Conservation (phyloP, 2,797 vertebrate genomes). For the Rhinophrynus dorsalis region DNA sequence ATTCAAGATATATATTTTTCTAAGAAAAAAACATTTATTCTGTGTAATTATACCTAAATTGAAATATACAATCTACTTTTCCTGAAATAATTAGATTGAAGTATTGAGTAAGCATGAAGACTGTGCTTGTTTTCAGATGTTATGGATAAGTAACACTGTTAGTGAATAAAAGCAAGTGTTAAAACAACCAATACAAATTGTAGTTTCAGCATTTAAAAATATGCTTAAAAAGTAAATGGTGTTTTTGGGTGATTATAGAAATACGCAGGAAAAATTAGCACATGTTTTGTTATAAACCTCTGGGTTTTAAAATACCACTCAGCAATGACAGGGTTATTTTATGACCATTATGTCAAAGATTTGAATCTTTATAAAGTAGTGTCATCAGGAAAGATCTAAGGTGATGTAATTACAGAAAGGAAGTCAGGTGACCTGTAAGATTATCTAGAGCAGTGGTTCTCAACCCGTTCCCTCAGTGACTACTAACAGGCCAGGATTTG, state of each 20-base stretch:
- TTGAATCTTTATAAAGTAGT: slow-evolving; percentile 5
- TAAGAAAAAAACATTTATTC: slow-evolving; percentile 29
- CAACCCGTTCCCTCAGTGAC: too few relatives aligned
- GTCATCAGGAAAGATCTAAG: slow-evolving; percentile 4
- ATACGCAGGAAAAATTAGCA: neutral
- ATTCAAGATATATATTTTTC: too few relatives aligned
- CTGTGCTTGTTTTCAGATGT: slow-evolving; percentile 38
- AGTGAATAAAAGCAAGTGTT: slow-evolving; percentile 36
- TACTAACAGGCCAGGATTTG: too few relatives aligned
- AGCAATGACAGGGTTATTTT: slow-evolving; percentile 16
- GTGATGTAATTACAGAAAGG: slow-evolving; percentile 10
- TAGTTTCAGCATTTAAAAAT: slow-evolving; percentile 24
- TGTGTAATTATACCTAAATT: slow-evolving; percentile 41
- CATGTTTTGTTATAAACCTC: too few relatives aligned
- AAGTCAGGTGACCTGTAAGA: slow-evolving; percentile 24
- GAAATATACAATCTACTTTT: slow-evolving; percentile 42
- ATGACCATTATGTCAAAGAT: slow-evolving; percentile 2
- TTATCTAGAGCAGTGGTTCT: too few relatives aligned
- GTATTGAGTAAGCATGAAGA: slow-evolving; percentile 33
- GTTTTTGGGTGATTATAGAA: neutral
- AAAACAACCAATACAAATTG: slow-evolving; percentile 20
- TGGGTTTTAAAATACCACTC: too few relatives aligned
- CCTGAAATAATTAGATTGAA: slow-evolving; percentile 43
- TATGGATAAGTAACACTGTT: slow-evolving; percentile 30
- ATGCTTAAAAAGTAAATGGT: neutral